phyloP scores from a whole-genome alignment of 2,113 vertebrate species.

The Leuciscus idus region DNA sequence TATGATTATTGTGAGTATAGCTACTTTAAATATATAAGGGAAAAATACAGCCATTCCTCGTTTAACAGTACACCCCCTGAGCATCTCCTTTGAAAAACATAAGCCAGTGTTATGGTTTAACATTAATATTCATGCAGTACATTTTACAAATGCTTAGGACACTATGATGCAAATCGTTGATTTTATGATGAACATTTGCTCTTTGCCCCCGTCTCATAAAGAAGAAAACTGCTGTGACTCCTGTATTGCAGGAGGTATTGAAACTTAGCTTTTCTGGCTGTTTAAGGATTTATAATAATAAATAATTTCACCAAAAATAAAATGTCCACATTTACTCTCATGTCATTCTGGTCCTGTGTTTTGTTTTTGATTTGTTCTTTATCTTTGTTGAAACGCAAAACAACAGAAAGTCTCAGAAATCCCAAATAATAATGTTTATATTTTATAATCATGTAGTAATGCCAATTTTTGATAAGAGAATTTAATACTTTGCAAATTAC shows the following conservation, averaged over 20 bases:
- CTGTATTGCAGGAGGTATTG: not conserved
- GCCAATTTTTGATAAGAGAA: not conserved
- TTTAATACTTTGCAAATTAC: not conserved
- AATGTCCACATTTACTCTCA: not conserved
- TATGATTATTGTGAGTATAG: not conserved
- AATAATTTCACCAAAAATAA: not conserved
- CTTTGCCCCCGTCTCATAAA: not conserved
- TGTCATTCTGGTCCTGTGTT: not conserved
- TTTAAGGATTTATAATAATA: not conserved
- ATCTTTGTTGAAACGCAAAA: not conserved
- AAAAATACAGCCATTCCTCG: not conserved
- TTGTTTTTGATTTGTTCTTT: not conserved
- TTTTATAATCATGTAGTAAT: not conserved
- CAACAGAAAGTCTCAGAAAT: not conserved
- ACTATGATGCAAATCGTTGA: constrained; percentile 17
- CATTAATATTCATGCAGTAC: not conserved
- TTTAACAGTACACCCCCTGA: not conserved
- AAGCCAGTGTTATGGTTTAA: not conserved
- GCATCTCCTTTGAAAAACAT: not conserved
- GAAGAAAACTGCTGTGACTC: not conserved
- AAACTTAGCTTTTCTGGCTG: not conserved
- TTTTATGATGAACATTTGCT: constrained; percentile 1
- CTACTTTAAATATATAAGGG: not conserved
- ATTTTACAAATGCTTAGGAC: constrained; percentile 3
- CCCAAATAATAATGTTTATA: not conserved